Evolutionary conservation across 2,888 invertebrate species (phyloP).

Genomic region (Pseudolycoriella hygida): DNA sequence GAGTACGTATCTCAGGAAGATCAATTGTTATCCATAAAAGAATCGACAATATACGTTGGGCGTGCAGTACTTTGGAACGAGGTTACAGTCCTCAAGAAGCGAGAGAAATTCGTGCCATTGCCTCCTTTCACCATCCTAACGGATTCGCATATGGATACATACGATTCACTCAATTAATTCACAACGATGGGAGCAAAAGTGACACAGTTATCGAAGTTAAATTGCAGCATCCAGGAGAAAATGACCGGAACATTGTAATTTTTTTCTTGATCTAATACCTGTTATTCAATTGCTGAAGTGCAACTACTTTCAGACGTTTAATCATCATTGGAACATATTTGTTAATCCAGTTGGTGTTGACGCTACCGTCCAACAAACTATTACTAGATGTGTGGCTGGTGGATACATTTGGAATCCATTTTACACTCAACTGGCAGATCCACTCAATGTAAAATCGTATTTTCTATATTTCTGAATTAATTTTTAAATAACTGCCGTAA

Average conservation of each 20-base stretch:
- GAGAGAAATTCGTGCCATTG: slow-evolving; percentile 67
- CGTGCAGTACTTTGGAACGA: slow-evolving; percentile 68
- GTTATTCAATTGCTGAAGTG: slow-evolving; percentile 7
- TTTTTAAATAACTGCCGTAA: too few relatives aligned
- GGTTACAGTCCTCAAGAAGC: slow-evolving; percentile 80
- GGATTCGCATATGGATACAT: slow-evolving; percentile 77
- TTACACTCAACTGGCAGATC: slow-evolving; percentile 78
- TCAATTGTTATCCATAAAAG: slow-evolving; percentile 69
- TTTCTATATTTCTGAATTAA: too few relatives aligned
- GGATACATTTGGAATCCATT: slow-evolving; percentile 87
- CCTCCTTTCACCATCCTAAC: slow-evolving; percentile 78
- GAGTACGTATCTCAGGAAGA: slow-evolving; percentile 30
- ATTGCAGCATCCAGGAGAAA: slow-evolving; percentile 67
- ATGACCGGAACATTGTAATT: slow-evolving; percentile 61
- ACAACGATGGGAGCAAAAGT: slow-evolving; percentile 68
- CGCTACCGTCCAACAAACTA: slow-evolving; percentile 61
- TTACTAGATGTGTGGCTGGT: slow-evolving; percentile 73
- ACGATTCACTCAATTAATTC: slow-evolving; percentile 74
- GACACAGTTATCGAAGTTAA: slow-evolving; percentile 85
- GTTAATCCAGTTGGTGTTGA: slow-evolving; percentile 86
- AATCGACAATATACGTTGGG: slow-evolving; percentile 48
- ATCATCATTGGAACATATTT: slow-evolving; percentile 81
- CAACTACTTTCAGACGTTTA: slow-evolving; percentile 40
- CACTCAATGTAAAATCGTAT: slow-evolving; percentile 46
- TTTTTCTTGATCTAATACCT: slow-evolving; percentile 2